A percentile compares a stretch with the other conserved stretches of the same genome.
Conservation (phyloP, 1,140 invertebrate genomes). For the Saccostrea cuccullata region DNA sequence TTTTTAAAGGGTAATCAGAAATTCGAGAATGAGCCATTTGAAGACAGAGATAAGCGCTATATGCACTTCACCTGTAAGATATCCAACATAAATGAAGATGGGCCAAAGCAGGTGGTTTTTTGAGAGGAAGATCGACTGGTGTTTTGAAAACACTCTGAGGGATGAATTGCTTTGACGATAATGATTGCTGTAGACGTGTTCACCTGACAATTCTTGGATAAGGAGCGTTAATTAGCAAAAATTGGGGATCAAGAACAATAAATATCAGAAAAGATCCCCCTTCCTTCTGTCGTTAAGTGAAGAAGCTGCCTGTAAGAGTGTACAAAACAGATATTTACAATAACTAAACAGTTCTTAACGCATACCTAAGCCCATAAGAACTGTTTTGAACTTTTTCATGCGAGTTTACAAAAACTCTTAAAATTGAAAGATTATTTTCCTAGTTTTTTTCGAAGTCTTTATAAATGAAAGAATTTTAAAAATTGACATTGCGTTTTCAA, state of each 20-base stretch:
- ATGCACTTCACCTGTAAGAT: background rate
- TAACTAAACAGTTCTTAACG: background rate
- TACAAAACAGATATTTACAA: background rate
- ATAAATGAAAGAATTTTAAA: no score
- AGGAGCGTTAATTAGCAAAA: conserved; percentile 16
- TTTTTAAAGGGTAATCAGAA: background rate
- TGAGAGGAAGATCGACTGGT: background rate
- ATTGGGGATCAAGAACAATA: background rate
- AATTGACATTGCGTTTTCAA: no score
- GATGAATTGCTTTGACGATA: background rate
- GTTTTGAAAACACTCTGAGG: conserved; percentile 23
- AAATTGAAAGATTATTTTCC: no score
- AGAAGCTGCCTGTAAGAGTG: background rate
- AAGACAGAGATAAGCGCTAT: background rate
- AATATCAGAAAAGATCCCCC: background rate
- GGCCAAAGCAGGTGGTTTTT: background rate
- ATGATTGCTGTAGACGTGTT: background rate
- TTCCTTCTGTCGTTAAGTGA: background rate
- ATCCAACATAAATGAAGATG: background rate
- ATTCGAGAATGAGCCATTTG: background rate
- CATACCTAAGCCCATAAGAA: no score
- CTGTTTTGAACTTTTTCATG: no score
- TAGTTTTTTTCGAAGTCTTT: no score
- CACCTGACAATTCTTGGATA: background rate
- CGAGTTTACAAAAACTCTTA: no score